phyloP scores from a whole-genome alignment of 2,888 invertebrate species.

The Enoplolaimus lenunculus region DNA sequence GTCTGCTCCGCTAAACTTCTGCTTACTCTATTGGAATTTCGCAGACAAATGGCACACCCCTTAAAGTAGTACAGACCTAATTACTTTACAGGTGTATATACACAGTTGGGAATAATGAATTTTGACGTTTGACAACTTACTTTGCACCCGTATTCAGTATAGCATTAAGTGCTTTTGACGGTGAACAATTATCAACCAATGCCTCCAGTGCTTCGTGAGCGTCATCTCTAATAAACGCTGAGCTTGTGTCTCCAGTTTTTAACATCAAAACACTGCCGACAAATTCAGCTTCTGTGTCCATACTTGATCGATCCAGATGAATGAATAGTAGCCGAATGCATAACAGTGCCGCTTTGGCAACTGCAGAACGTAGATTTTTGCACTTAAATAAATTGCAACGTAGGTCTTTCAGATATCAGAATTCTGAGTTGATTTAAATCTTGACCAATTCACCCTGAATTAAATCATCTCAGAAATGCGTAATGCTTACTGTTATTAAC shows the following conservation, averaged over 20 bases:
- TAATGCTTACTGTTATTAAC: too few species aligned
- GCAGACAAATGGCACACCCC: too few species aligned
- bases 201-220: constrained; percentile 64
- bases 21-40: too few species aligned
- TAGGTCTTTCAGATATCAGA: too few species aligned
- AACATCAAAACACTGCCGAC: constrained; percentile 29
- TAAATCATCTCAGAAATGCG: too few species aligned
- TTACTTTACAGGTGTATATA: too few species aligned
- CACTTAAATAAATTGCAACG: constrained; percentile 51
- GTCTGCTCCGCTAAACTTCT: too few species aligned
- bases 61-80: too few species aligned
- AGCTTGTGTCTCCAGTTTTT: constrained; percentile 60
- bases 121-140: too few species aligned
- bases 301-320: constrained; percentile 42
- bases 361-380: constrained; percentile 78
- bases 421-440: too few species aligned
- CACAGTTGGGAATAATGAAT: too few species aligned
- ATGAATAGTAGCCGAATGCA: constrained; percentile 65
- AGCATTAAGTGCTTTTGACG: constrained; percentile 44
- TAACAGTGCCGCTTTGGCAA: constrained; percentile 70
- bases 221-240: constrained; percentile 76
- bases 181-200: constrained; percentile 62
- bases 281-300: constrained; percentile 48
- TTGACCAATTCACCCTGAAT: too few species aligned
- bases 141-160: constrained; percentile 41